Evolutionary conservation across 1,140 invertebrate species (phyloP).

Genomic region (Temnothorax longispinosus): DNA sequence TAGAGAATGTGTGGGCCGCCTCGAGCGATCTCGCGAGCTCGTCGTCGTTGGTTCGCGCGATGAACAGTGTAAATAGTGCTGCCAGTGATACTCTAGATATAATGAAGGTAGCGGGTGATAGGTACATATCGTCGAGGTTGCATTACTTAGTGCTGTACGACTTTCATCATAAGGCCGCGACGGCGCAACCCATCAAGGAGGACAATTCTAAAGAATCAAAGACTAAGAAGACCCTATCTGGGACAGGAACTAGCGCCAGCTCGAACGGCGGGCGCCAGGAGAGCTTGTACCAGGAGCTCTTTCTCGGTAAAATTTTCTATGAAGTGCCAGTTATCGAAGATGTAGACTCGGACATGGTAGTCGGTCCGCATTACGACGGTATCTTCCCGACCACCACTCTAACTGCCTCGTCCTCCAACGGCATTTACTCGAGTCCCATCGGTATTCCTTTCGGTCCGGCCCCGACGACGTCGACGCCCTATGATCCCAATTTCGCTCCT

Average conservation of each 20-base stretch:
- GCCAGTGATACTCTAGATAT: slow-evolving; percentile 84
- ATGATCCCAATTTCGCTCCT: slow-evolving; percentile 82
- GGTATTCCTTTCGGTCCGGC: slow-evolving; percentile 69
- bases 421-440: slow-evolving; percentile 78
- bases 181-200: slow-evolving; percentile 75
- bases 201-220: slow-evolving; percentile 79
- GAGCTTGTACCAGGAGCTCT: slow-evolving; percentile 83
- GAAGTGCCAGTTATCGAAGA: slow-evolving; percentile 84
- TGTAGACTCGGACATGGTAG: slow-evolving; percentile 81
- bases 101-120: slow-evolving; percentile 83
- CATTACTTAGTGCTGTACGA: slow-evolving; percentile 87
- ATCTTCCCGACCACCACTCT: slow-evolving; percentile 77
- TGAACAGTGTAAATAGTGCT: slow-evolving; percentile 88
- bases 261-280: slow-evolving; percentile 83
- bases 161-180: slow-evolving; percentile 85
- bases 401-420: slow-evolving; percentile 82
- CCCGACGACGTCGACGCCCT: slow-evolving; percentile 77
- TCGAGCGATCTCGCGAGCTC: slow-evolving; percentile 82
- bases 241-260: slow-evolving; percentile 85
- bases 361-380: slow-evolving; percentile 78
- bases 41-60: slow-evolving; percentile 86
- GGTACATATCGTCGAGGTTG: slow-evolving; percentile 75
- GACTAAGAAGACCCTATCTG: slow-evolving; percentile 83
- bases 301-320: slow-evolving; percentile 83
- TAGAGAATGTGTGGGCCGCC: slow-evolving; percentile 84